Evolutionary conservation across 2,797 vertebrate species (phyloP).

Genomic region (Enoplosus armatus): DNA sequence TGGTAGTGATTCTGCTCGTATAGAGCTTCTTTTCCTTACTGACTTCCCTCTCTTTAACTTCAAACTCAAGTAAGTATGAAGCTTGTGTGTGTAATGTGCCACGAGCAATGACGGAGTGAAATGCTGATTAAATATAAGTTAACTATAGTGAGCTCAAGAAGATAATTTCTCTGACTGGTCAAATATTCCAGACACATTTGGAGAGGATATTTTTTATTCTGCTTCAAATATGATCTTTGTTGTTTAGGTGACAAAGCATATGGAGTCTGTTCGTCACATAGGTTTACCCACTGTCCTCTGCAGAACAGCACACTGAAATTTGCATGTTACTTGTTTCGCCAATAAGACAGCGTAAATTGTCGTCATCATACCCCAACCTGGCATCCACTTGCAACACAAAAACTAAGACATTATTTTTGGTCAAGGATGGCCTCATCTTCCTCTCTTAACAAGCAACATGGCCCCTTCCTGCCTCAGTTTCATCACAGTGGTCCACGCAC

Average conservation of each 20-base stretch:
- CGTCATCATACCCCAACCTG: background rate
- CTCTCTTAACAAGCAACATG: conserved; percentile 3
- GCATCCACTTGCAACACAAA: conserved; percentile 1
- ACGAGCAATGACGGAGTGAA: background rate
- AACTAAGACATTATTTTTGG: background rate
- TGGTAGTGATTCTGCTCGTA: background rate
- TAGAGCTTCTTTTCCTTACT: conserved; percentile 4
- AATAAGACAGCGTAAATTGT: background rate
- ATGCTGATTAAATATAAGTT: background rate
- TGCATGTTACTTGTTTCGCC: background rate
- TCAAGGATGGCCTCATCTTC: conserved; percentile 4
- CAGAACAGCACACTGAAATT: background rate
- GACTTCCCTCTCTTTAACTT: background rate
- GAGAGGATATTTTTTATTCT: background rate
- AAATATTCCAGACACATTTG: background rate
- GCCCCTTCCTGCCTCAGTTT: background rate
- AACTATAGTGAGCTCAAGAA: background rate
- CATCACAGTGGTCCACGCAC: background rate
- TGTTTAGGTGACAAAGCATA: background rate
- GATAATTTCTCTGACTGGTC: background rate
- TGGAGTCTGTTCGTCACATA: background rate
- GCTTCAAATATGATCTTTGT: background rate
- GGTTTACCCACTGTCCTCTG: background rate
- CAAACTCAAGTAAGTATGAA: conserved; percentile 21
- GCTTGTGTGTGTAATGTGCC: background rate